Evolutionary conservation across 2,797 vertebrate species (phyloP).

Genomic region (Sebastes goodei): DNA sequence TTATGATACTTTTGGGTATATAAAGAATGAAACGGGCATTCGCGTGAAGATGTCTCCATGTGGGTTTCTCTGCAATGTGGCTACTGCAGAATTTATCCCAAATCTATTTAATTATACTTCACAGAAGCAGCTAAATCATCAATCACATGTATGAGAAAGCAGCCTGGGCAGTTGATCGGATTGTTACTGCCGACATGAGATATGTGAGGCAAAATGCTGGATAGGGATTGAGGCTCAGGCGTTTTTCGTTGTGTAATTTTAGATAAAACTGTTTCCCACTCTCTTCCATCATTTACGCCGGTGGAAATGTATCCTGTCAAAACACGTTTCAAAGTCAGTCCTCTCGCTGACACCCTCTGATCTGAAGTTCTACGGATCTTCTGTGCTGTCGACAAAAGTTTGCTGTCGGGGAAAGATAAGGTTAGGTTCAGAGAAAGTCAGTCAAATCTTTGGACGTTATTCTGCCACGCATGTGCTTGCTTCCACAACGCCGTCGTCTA

Average conservation of each 20-base stretch:
- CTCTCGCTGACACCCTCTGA: slow-evolving; percentile 69
- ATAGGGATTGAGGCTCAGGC: slow-evolving; percentile 23
- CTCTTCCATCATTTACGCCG: slow-evolving; percentile 47
- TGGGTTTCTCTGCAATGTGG: slow-evolving; percentile 1
- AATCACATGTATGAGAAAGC: slow-evolving; percentile 16
- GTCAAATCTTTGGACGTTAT: slow-evolving; percentile 50
- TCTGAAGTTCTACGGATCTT: slow-evolving; percentile 71
- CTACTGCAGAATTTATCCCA: slow-evolving; percentile 32
- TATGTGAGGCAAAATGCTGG: slow-evolving; percentile 23
- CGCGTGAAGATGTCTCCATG: slow-evolving; percentile 20
- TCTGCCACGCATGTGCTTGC: slow-evolving; percentile 21
- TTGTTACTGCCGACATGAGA: slow-evolving; percentile 6
- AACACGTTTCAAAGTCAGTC: slow-evolving; percentile 75
- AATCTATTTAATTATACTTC: slow-evolving; percentile 53
- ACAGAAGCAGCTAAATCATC: slow-evolving; percentile 36
- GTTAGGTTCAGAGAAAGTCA: slow-evolving; percentile 62
- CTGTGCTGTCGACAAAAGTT: slow-evolving; percentile 74
- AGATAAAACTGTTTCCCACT: slow-evolving; percentile 42
- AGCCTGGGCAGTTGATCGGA: slow-evolving; percentile 4
- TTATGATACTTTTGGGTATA: slow-evolving; percentile 25
- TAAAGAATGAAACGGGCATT: slow-evolving; percentile 35
- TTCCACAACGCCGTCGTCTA: slow-evolving; percentile 13
- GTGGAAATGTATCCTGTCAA: slow-evolving; percentile 70
- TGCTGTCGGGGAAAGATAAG: slow-evolving; percentile 72
- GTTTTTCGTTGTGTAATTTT: slow-evolving; percentile 51